phyloP scores from a whole-genome alignment of 1,140 invertebrate species.

The Aphaenogaster floridana region DNA sequence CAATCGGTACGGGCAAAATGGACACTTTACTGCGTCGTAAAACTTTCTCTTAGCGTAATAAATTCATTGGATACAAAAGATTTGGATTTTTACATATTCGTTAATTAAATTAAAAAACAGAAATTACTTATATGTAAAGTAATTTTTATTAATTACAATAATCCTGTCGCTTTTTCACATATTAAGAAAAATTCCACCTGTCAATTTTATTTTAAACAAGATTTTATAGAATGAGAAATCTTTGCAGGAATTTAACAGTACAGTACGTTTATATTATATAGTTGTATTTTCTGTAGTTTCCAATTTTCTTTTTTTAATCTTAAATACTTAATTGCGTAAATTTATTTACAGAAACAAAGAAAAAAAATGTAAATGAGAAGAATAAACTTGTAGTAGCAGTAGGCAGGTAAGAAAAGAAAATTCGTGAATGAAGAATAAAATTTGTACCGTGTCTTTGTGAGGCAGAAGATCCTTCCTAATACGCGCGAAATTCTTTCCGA shows the following conservation, averaged over 20 bases:
- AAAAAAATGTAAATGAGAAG: slow-evolving; percentile 9
- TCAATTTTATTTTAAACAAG: slow-evolving; percentile 4
- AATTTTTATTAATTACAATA: slow-evolving; percentile 9
- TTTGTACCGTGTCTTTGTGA: slow-evolving; percentile 96
- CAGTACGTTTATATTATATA: neutral
- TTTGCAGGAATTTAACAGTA: neutral
- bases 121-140: neutral
- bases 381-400: neutral
- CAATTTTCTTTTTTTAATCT: neutral
- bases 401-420: neutral
- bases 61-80: neutral
- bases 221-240: neutral
- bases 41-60: neutral
- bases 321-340: neutral
- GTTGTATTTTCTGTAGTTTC: neutral
- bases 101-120: neutral
- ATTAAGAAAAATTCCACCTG: neutral
- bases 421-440: neutral
- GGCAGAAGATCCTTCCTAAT: slow-evolving; percentile 98
- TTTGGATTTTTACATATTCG: neutral
- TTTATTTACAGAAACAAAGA: neutral
- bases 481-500: slow-evolving; percentile 99
- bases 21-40: slow-evolving; percentile 2
- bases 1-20: slow-evolving; percentile 74
- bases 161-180: neutral